Percentiles rank a stretch among this genome's conserved stretches.
phyloP scores from a whole-genome alignment of 2,888 invertebrate genomes.

The Crioceris asparagi region DNA sequence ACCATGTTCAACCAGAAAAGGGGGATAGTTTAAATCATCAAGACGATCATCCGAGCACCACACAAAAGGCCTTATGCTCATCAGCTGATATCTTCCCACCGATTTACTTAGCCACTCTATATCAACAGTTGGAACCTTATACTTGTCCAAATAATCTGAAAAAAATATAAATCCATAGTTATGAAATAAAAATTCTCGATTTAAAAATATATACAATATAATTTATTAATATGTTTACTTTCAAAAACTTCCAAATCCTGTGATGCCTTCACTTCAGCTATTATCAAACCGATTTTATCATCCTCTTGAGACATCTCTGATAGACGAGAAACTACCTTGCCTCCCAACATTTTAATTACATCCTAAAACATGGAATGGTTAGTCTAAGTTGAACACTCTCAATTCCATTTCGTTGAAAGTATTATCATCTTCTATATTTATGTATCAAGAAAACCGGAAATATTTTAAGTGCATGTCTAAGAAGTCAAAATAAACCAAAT shows the following conservation, averaged over 20 bases:
- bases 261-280: constrained; percentile 28
- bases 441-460: too few species aligned
- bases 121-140: constrained; percentile 32
- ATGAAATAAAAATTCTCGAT: constrained; percentile 8
- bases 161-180: constrained; percentile 12
- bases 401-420: too few species aligned
- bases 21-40: constrained; percentile 30
- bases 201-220: constrained; percentile 1
- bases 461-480: too few species aligned
- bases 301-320: constrained; percentile 22
- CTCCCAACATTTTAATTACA: constrained; percentile 27
- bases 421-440: too few species aligned
- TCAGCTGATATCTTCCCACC: constrained; percentile 31
- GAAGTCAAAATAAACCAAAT: too few species aligned
- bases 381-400: too few species aligned
- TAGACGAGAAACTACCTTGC: constrained; percentile 21
- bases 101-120: constrained; percentile 35
- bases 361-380: constrained; percentile 21
- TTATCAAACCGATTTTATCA: constrained; percentile 27
- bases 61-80: constrained; percentile 29
- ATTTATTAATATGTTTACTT: constrained; percentile 23
- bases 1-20: constrained; percentile 23
- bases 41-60: constrained; percentile 30
- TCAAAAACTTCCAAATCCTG: constrained; percentile 30
- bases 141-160: constrained; percentile 31